Percentiles rank a stretch among this genome's conserved stretches.
Evolutionary conservation across 2,797 vertebrate genomes (phyloP).

Genomic region (Eleutherodactylus coqui): DNA sequence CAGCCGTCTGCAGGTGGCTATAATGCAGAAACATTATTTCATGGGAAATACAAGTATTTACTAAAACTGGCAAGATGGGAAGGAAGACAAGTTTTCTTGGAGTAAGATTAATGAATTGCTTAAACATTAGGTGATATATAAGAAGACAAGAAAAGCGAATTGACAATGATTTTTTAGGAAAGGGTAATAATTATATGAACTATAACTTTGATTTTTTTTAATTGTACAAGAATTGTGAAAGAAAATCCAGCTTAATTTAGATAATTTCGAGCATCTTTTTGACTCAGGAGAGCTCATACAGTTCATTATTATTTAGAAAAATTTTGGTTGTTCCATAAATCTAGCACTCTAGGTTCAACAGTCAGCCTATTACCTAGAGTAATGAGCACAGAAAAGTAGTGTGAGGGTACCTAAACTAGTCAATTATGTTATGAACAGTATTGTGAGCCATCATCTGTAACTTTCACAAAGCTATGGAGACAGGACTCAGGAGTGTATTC

Average conservation of each 20-base stretch:
- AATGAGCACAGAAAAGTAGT: background rate
- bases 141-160: background rate
- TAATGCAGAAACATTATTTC: no score
- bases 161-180: background rate
- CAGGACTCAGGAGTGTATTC: background rate
- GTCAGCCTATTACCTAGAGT: background rate
- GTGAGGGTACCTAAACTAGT: background rate
- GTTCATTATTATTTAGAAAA: background rate
- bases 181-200: slow-evolving; percentile 26
- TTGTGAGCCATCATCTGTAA: background rate
- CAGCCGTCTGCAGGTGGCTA: no score
- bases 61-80: no score
- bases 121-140: background rate
- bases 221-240: no score
- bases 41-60: no score
- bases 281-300: background rate
- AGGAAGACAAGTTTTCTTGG: no score
- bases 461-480: background rate
- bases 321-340: slow-evolving; percentile 26
- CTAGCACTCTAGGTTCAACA: background rate
- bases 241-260: background rate
- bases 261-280: slow-evolving; percentile 7
- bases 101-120: slow-evolving; percentile 22
- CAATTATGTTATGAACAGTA: background rate
- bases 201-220: background rate